Evolutionary conservation across 2,113 vertebrate genomes (phyloP).

Genomic region (Psettodes erumei): DNA sequence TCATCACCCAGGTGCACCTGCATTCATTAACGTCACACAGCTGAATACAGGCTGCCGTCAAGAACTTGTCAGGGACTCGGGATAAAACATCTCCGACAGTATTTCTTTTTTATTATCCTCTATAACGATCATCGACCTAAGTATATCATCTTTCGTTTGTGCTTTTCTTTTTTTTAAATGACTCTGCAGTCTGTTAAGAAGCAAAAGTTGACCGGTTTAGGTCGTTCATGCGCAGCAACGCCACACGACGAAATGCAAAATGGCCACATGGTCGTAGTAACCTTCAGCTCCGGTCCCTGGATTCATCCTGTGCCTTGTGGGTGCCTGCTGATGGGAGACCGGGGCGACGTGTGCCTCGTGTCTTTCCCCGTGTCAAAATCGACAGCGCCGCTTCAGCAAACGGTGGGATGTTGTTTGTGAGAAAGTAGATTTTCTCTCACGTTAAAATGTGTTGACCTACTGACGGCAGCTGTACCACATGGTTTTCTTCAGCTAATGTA

Average conservation of each 20-base stretch:
- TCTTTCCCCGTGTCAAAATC: not conserved
- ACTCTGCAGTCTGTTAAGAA: not conserved
- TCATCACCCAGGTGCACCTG: not conserved
- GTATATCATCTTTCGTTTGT: not conserved
- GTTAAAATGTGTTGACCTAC: constrained; percentile 14
- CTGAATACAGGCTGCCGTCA: not conserved
- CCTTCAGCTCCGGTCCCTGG: constrained; percentile 66
- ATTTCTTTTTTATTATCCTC: no score
- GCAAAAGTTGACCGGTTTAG: constrained; percentile 5
- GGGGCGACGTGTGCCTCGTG: not conserved
- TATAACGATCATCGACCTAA: not conserved
- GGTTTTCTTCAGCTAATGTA: constrained; percentile 39
- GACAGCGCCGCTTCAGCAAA: not conserved
- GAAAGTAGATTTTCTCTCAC: constrained; percentile 3
- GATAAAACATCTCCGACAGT: not conserved
- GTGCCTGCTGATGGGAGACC: not conserved
- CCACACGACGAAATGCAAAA: constrained; percentile 77
- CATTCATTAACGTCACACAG: not conserved
- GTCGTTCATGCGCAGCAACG: constrained; percentile 55
- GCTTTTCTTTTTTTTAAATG: no score
- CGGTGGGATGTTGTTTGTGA: not conserved
- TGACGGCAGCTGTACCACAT: constrained; percentile 55
- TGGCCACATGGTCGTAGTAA: constrained; percentile 82
- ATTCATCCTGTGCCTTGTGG: constrained; percentile 46
- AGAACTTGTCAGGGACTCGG: not conserved